Evolutionary conservation across 1,140 invertebrate genomes (phyloP), one percentile per base, ranked within the genome.

Genomic region (Pollicipes pollicipes): DNA sequence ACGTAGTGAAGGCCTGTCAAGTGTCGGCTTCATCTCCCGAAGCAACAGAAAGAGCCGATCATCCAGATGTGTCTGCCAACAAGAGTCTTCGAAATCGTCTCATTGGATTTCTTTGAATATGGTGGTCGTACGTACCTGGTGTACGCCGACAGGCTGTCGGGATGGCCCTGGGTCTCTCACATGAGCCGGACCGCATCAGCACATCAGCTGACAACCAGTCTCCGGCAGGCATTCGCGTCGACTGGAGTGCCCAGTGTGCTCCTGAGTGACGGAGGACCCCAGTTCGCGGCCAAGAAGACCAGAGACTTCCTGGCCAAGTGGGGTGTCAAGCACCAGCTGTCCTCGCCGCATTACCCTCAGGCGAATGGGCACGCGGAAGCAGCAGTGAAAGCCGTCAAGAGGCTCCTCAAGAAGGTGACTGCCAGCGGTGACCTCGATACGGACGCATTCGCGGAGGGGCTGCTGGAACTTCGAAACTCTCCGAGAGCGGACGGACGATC

Each of bases 401-500:
- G 63, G n/a, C 63, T 64, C 24, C 3, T 64, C 24, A 24, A 64
- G n/a, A 64, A 64, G 63, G 3, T 27, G n/a, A 64, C 8, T 21
- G 32, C 16, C 32, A 35, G n/a, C 63, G 63, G n/a, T 26, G 63
- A 64, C 21, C 63, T 64, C 21, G 63, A 64, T 21, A 64, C 63
- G 10, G 67, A 72, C 24, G 37, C 64, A 3, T 72, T 72, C 63
- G 69, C 68, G 3, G 27, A 70, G n/a, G 69, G 71, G 3, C 30
- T 73, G 29, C 35, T 73, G 32, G 66, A 71, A 6, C 30, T 73
- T 17, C 29, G 72, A 10, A 73, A 72, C 71, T 63, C 68, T 24
- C 32, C 70, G 17, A 45, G 37, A 24, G 29, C 27, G 21, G 66
- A 70, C 30, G 72, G 72, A 30, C 64, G 69, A 27, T 73, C 73